These are phyloP conservation scores for Drosophila setifemur DNA, from an alignment of 1,140 invertebrate genomes.

Conservation along the genomic window DNA sequence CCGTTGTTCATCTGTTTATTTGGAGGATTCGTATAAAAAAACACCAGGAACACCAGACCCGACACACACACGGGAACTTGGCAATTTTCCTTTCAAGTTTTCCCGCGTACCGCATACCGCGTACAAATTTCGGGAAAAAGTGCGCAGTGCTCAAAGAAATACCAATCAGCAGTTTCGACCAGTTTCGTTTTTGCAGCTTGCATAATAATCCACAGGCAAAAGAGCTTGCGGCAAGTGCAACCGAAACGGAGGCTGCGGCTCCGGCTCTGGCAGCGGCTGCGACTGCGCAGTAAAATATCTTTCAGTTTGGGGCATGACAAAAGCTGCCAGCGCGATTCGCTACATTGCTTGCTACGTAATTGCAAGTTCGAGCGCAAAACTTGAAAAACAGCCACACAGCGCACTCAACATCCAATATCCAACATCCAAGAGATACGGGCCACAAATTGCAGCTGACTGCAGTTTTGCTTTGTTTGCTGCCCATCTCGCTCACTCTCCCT, in stretches of 20 bases:
- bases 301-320: slow-evolving; percentile 65
- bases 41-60: slow-evolving; percentile 21
- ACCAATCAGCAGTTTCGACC: slow-evolving; percentile 37
- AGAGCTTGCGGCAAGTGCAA: slow-evolving; percentile 28
- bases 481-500: slow-evolving; percentile 31
- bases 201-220: slow-evolving; percentile 49
- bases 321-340: slow-evolving; percentile 64
- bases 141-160: slow-evolving; percentile 18
- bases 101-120: slow-evolving; percentile 39
- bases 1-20: slow-evolving; percentile 60
- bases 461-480: slow-evolving; percentile 31
- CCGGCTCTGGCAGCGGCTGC: slow-evolving; percentile 18
- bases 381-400: slow-evolving; percentile 44
- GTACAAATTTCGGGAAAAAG: slow-evolving; percentile 24
- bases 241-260: slow-evolving; percentile 13
- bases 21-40: slow-evolving; percentile 32
- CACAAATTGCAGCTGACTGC: slow-evolving; percentile 73
- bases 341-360: slow-evolving; percentile 68
- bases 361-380: slow-evolving; percentile 70
- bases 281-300: slow-evolving; percentile 63
- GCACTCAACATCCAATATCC: too few relatives aligned
- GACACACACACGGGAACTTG: slow-evolving; percentile 42
- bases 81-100: slow-evolving; percentile 70
- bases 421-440: slow-evolving; percentile 14
- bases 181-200: slow-evolving; percentile 66